A percentile compares a stretch with the other conserved stretches of the same genome.
Evolutionary conservation across 2,113 vertebrate genomes (phyloP).

Genomic region (Carassius carassius): DNA sequence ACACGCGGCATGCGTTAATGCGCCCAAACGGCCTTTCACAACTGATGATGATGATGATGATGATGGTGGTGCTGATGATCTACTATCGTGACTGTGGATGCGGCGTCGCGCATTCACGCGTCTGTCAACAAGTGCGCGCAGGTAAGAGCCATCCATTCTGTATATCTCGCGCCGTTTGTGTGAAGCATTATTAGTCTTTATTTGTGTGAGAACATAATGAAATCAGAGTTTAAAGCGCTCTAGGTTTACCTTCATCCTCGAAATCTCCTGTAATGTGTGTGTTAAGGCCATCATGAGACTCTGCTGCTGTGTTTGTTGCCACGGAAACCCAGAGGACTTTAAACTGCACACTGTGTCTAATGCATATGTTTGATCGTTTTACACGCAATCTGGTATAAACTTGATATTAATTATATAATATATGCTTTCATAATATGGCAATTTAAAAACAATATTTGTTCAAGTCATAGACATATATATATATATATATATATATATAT

Average conservation of each 20-base stretch:
- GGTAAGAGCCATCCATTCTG: neutral
- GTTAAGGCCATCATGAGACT: conserved; percentile 36
- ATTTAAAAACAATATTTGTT: too few relatives aligned
- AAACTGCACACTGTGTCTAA: too few relatives aligned
- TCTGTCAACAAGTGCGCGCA: neutral
- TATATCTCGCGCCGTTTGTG: too few relatives aligned
- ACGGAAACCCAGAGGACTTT: neutral
- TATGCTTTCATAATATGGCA: neutral
- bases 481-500: neutral
- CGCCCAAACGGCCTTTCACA: neutral
- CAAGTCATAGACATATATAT: neutral
- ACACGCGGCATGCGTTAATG: too few relatives aligned
- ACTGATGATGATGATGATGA: neutral
- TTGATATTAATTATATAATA: neutral
- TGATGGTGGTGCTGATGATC: too few relatives aligned
- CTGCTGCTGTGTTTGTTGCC: conserved; percentile 44
- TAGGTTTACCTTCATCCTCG: conserved; percentile 45
- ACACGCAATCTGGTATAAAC: neutral
- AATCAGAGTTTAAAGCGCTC: neutral
- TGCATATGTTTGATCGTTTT: neutral
- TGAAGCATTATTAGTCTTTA: neutral
- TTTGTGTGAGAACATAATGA: neutral
- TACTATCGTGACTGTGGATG: neutral
- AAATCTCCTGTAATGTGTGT: conserved; percentile 33
- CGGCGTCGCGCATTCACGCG: too few relatives aligned